phyloP scores from a whole-genome alignment of 1,140 invertebrate species.

The Spodoptera frugiperda region DNA sequence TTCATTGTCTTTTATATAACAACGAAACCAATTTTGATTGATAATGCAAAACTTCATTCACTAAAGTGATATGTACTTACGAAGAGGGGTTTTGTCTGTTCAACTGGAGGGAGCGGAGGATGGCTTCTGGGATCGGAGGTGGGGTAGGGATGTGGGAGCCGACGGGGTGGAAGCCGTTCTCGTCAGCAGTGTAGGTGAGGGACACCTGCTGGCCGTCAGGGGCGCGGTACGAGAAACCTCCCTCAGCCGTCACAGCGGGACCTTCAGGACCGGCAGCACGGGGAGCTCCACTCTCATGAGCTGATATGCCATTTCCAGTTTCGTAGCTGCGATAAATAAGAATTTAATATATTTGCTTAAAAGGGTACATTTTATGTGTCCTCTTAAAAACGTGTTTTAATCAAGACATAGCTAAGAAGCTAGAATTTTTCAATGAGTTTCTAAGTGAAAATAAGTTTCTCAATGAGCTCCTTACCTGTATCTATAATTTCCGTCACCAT shows the following conservation, averaged over 20 bases:
- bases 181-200: slow-evolving; percentile 92
- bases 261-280: slow-evolving; percentile 88
- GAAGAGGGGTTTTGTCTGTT: slow-evolving; percentile 74
- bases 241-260: slow-evolving; percentile 88
- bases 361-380: not conserved
- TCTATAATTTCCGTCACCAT: slow-evolving; percentile 75
- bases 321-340: slow-evolving; percentile 79
- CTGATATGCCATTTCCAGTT: slow-evolving; percentile 89
- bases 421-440: too few relatives aligned
- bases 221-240: slow-evolving; percentile 91
- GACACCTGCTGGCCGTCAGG: slow-evolving; percentile 90
- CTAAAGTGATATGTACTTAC: slow-evolving; percentile 60
- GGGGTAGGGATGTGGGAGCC: slow-evolving; percentile 93
- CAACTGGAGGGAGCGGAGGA: slow-evolving; percentile 73
- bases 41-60: not conserved
- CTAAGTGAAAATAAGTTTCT: not conserved
- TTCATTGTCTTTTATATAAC: not conserved
- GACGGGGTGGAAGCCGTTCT: slow-evolving; percentile 91
- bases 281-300: slow-evolving; percentile 89
- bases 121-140: slow-evolving; percentile 89
- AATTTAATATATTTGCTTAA: not conserved
- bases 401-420: too few relatives aligned
- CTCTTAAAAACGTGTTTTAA: too few relatives aligned
- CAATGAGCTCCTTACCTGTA: slow-evolving; percentile 76
- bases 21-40: not conserved